Percentiles rank a stretch among this genome's conserved stretches.
phyloP scores from a whole-genome alignment of 2,113 vertebrate genomes.

The Sceloporus tristichus region DNA sequence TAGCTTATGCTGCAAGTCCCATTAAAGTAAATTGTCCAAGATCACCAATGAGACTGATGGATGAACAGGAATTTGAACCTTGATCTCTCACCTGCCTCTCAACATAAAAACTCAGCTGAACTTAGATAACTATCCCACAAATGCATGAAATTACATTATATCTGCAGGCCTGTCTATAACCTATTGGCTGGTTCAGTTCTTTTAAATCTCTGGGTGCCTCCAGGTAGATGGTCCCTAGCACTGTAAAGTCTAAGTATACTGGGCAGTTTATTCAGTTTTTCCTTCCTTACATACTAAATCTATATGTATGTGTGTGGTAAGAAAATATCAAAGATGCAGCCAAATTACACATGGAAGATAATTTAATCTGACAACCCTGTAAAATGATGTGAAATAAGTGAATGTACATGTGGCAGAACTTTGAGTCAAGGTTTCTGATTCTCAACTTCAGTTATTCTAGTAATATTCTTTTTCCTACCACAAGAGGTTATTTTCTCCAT shows the following conservation, averaged over 20 bases:
- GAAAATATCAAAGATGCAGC: neutral
- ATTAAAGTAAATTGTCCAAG: neutral
- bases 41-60: neutral
- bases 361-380: neutral
- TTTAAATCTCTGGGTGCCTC: neutral
- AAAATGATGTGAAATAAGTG: neutral
- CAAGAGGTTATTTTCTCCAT: neutral
- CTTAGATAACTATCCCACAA: neutral
- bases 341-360: neutral
- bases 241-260: neutral
- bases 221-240: neutral
- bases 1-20: neutral
- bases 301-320: neutral
- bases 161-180: neutral
- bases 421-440: neutral
- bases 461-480: neutral
- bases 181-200: neutral
- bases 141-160: neutral
- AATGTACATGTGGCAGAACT: neutral
- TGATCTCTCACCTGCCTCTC: neutral
- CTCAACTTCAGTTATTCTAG: neutral
- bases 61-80: neutral
- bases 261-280: neutral
- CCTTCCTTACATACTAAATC: neutral
- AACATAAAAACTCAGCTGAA: neutral